phyloP scores from a whole-genome alignment of 2,797 vertebrate species.

The Pogoniulus pusillus region DNA sequence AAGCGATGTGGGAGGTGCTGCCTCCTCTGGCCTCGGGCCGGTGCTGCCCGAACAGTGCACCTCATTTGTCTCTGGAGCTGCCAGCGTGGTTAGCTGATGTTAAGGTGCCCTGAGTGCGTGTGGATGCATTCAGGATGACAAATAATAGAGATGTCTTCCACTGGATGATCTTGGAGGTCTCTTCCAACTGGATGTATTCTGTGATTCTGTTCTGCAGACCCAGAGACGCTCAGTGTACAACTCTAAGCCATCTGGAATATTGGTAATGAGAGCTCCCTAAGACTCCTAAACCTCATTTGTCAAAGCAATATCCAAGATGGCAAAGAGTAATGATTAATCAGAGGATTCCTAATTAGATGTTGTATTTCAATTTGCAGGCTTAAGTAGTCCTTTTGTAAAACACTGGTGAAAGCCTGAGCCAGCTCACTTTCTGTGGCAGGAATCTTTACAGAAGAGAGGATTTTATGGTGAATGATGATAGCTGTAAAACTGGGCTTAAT shows the following conservation, averaged over 20 bases:
- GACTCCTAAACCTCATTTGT: slow-evolving; percentile 4
- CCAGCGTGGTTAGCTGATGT: fast-evolving
- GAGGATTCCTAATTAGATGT: slow-evolving; percentile 3
- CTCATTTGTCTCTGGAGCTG: background rate
- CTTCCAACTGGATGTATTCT: no score
- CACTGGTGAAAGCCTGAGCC: background rate
- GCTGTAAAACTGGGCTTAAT: background rate
- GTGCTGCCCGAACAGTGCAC: fast-evolving
- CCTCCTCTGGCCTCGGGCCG: background rate
- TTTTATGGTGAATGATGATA: background rate
- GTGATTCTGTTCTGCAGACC: background rate
- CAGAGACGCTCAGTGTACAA: background rate
- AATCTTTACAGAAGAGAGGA: background rate
- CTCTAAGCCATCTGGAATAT: background rate
- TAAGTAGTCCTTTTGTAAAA: background rate
- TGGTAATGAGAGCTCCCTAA: background rate
- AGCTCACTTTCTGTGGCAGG: background rate
- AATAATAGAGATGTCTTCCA: fast-evolving
- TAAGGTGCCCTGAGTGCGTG: background rate
- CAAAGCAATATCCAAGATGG: background rate
- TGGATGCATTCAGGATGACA: background rate
- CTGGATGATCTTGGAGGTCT: background rate
- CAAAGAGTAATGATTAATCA: slow-evolving; percentile 18
- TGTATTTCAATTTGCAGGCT: background rate
- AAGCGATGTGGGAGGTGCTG: background rate